Evolutionary conservation across 2,888 invertebrate species (phyloP).

Genomic region (Teleogryllus oceanicus): DNA sequence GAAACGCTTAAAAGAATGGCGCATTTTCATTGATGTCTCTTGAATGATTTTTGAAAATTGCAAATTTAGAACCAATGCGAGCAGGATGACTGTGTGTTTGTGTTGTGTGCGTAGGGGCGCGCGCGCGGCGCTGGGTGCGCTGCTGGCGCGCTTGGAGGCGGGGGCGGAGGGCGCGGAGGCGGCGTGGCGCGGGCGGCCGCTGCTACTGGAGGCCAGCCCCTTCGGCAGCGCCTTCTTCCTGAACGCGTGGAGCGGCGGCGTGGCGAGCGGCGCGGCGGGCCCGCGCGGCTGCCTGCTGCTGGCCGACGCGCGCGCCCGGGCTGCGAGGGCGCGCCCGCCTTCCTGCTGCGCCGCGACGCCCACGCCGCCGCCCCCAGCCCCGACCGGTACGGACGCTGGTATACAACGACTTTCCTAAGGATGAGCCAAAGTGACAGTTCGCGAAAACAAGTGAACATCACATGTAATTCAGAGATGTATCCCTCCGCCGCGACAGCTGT

Average conservation of each 20-base stretch:
- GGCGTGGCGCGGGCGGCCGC: conserved; percentile 39
- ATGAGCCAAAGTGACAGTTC: too few species aligned
- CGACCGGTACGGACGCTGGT: neutral
- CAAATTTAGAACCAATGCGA: too few species aligned
- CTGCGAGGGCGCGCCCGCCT: conserved; percentile 60
- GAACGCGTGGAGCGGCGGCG: conserved; percentile 56
- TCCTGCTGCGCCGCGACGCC: conserved; percentile 38
- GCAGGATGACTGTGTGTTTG: too few species aligned
- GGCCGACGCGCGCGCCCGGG: conserved; percentile 60
- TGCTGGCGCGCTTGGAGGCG: conserved; percentile 1
- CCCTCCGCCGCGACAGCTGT: too few species aligned
- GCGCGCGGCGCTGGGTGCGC: neutral
- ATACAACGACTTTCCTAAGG: too few species aligned
- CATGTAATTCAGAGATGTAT: too few species aligned
- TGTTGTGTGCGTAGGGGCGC: neutral
- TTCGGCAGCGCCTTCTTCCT: conserved; percentile 55
- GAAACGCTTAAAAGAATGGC: too few species aligned
- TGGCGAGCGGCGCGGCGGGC: conserved; percentile 57
- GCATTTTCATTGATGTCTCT: too few species aligned
- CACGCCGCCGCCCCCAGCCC: neutral
- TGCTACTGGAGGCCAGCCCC: conserved; percentile 46
- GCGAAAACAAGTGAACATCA: too few species aligned
- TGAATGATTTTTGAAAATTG: too few species aligned
- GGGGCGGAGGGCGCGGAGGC: neutral
- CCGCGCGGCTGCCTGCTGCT: conserved; percentile 53